These are phyloP conservation scores for Lordiphosa mommai DNA, from an alignment of 1,140 invertebrate genomes.

Conservation along the genomic window DNA sequence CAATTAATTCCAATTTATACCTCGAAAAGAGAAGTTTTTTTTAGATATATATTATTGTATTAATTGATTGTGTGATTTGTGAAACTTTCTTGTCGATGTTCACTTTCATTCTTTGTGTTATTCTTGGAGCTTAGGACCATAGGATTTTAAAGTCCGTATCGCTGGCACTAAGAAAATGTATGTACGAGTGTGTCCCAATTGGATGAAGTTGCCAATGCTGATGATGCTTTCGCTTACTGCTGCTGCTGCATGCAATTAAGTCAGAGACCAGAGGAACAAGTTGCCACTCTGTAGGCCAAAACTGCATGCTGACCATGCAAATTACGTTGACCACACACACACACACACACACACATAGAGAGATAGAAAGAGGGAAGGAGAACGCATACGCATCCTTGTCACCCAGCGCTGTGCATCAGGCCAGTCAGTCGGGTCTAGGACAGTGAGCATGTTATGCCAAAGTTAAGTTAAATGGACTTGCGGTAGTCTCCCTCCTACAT, in stretches of 20 bases:
- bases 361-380: constrained; percentile 1
- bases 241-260: constrained; percentile 68
- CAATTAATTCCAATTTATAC: too few species aligned
- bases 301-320: constrained; percentile 72
- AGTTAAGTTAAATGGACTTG: constrained; percentile 77
- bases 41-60: too few species aligned
- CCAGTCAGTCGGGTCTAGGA: constrained; percentile 15
- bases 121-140: constrained; percentile 22
- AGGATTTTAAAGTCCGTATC: constrained; percentile 30
- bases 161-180: constrained; percentile 51
- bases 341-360: constrained; percentile 6
- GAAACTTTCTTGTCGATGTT: background rate
- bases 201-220: constrained; percentile 63
- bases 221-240: constrained; percentile 11
- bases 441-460: constrained; percentile 29
- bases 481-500: constrained; percentile 61
- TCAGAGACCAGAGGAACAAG: constrained; percentile 35
- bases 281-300: constrained; percentile 48
- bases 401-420: constrained; percentile 58
- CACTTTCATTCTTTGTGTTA: background rate
- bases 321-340: constrained; percentile 58
- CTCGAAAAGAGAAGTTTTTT: too few species aligned
- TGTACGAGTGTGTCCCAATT: constrained; percentile 33
- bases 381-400: constrained; percentile 40
- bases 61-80: too few species aligned